Evolutionary conservation across 2,888 invertebrate species (phyloP).

Genomic region (Boloria euphrosyne): DNA sequence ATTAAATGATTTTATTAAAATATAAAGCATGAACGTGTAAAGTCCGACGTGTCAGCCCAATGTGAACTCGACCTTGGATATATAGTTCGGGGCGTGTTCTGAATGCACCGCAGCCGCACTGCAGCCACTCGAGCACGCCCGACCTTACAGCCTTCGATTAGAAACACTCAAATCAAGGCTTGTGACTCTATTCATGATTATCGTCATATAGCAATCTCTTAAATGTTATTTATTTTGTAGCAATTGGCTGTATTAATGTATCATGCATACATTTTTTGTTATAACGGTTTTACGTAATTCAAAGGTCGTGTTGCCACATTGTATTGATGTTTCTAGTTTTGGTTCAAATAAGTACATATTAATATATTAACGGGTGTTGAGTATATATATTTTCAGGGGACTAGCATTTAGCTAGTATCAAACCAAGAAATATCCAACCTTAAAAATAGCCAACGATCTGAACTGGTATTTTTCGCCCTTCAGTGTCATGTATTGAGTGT

Average conservation of each 20-base stretch:
- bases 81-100: slow-evolving; percentile 29
- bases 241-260: not conserved
- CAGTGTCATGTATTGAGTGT: too few relatives aligned
- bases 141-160: slow-evolving; percentile 45
- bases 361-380: too few relatives aligned
- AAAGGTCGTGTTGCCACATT: too few relatives aligned
- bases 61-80: slow-evolving; percentile 39
- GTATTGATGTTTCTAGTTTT: too few relatives aligned
- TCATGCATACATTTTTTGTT: too few relatives aligned
- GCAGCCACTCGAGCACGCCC: slow-evolving; percentile 59
- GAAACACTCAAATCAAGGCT: slow-evolving; percentile 40
- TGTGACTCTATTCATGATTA: slow-evolving; percentile 29
- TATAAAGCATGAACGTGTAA: slow-evolving; percentile 1
- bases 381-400: too few relatives aligned
- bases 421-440: too few relatives aligned
- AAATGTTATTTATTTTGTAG: not conserved
- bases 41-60: slow-evolving; percentile 18
- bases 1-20: not conserved
- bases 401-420: too few relatives aligned
- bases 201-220: slow-evolving; percentile 20
- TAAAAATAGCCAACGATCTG: too few relatives aligned
- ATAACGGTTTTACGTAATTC: too few relatives aligned
- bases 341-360: too few relatives aligned
- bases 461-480: too few relatives aligned
- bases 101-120: slow-evolving; percentile 45